phyloP scores from a whole-genome alignment of 2,797 vertebrate species.

The Jordanella pulchra region DNA sequence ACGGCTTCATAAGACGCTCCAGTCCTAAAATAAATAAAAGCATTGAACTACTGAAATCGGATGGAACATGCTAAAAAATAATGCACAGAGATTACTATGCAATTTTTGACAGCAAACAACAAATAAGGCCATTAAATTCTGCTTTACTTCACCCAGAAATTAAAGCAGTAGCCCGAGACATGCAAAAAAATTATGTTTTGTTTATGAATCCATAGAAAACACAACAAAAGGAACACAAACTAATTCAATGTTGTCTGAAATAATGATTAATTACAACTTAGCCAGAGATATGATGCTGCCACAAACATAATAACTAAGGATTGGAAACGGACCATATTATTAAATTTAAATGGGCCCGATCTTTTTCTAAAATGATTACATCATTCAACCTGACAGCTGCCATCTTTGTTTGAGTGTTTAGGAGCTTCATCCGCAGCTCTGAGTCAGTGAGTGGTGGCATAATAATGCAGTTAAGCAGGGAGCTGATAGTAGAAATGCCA shows the following conservation, averaged over 20 bases:
- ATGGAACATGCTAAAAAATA: too few relatives aligned
- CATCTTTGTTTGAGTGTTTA: slow-evolving; percentile 14
- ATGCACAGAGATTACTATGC: too few relatives aligned
- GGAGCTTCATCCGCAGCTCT: slow-evolving; percentile 17
- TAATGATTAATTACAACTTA: too few relatives aligned
- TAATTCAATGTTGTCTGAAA: not conserved
- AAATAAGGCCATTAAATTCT: not conserved
- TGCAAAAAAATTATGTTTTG: not conserved
- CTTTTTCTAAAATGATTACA: slow-evolving; percentile 18
- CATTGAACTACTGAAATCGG: too few relatives aligned
- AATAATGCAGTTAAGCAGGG: slow-evolving; percentile 16
- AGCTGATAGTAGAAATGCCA: slow-evolving; percentile 12
- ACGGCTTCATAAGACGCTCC: too few relatives aligned
- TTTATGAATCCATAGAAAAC: not conserved
- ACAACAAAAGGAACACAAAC: not conserved
- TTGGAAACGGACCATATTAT: not conserved
- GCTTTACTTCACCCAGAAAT: not conserved
- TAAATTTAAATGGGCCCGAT: slow-evolving; percentile 1
- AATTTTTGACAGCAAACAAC: not conserved
- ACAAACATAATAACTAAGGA: not conserved
- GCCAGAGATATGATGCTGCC: not conserved
- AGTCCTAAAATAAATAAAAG: too few relatives aligned
- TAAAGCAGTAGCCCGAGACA: not conserved
- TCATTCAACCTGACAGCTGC: slow-evolving; percentile 24
- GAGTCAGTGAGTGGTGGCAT: slow-evolving; percentile 19